These are phyloP conservation scores for Centropristis striata DNA, from an alignment of 2,113 vertebrate species.

Conservation along the genomic window DNA sequence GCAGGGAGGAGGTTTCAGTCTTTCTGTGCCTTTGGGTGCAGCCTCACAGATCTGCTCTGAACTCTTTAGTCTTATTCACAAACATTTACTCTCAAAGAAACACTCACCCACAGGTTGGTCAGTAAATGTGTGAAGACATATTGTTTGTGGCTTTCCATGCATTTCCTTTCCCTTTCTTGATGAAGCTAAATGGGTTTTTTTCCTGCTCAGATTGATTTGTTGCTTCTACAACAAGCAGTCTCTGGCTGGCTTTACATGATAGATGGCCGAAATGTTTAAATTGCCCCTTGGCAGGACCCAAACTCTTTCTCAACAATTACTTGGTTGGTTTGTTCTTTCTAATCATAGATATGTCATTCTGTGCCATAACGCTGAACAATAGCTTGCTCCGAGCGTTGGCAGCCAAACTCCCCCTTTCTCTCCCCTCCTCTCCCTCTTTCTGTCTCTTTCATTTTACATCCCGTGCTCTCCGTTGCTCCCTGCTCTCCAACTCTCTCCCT, in stretches of 20 bases:
- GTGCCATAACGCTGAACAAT: slow-evolving; percentile 66
- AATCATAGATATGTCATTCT: slow-evolving; percentile 73
- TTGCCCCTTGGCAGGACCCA: slow-evolving; percentile 57
- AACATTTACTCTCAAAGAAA: slow-evolving; percentile 3
- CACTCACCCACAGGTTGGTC: background rate
- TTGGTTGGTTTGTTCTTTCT: slow-evolving; percentile 68
- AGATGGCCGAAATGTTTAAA: slow-evolving; percentile 55
- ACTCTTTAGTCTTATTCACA: background rate
- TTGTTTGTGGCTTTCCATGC: slow-evolving; percentile 7
- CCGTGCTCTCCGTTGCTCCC: slow-evolving; percentile 42
- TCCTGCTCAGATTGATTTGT: slow-evolving; percentile 49
- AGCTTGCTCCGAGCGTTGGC: slow-evolving; percentile 50
- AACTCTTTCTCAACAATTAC: slow-evolving; percentile 64
- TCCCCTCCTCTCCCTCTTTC: slow-evolving; percentile 5
- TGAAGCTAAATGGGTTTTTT: background rate
- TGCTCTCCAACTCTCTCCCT: slow-evolving; percentile 43
- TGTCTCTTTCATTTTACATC: slow-evolving; percentile 64
- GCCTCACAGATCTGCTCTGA: background rate
- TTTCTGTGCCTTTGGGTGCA: background rate
- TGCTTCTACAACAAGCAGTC: slow-evolving; percentile 34
- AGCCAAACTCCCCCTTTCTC: slow-evolving; percentile 21
- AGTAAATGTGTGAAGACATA: background rate
- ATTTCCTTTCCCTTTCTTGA: slow-evolving; percentile 27
- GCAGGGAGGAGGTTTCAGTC: too few species aligned
- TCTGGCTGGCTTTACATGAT: slow-evolving; percentile 56